A percentile compares a stretch with the other conserved stretches of the same genome.
These are phyloP conservation scores for Pseudotriccus pelzelni DNA, from an alignment of 2,797 vertebrate genomes.

Conservation along the genomic window DNA sequence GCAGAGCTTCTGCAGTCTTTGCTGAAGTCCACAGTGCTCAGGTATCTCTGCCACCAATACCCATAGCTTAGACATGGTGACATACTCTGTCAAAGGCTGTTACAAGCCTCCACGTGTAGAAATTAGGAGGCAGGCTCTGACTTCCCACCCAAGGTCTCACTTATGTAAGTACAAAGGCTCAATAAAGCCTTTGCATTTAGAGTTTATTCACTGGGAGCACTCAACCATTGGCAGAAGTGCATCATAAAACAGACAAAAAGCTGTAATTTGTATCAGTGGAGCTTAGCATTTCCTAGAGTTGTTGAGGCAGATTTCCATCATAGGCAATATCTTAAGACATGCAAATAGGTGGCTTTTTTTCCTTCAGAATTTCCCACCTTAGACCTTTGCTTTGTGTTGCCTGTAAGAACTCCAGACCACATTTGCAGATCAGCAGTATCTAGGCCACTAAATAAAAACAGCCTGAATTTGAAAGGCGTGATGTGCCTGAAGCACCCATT, in stretches of 20 bases:
- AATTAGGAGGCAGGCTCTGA: background rate
- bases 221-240: background rate
- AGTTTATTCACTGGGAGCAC: constrained; percentile 20
- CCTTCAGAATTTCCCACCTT: background rate
- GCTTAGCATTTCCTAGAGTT: background rate
- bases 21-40: background rate
- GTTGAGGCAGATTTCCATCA: background rate
- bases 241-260: constrained; percentile 50
- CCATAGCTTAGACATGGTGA: background rate
- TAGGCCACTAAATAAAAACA: background rate
- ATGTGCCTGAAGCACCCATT: background rate
- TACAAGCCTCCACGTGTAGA: background rate
- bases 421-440: background rate
- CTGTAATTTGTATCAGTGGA: background rate
- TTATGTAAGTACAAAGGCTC: background rate
- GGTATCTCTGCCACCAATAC: background rate
- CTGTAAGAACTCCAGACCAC: background rate
- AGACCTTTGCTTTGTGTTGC: background rate
- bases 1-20: background rate
- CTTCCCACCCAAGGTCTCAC: background rate
- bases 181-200: constrained; percentile 13
- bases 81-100: background rate
- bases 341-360: background rate
- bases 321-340: background rate
- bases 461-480: background rate